These are phyloP conservation scores for Syngnathoides biaculeatus DNA, from an alignment of 2,113 vertebrate species.

Conservation along the genomic window DNA sequence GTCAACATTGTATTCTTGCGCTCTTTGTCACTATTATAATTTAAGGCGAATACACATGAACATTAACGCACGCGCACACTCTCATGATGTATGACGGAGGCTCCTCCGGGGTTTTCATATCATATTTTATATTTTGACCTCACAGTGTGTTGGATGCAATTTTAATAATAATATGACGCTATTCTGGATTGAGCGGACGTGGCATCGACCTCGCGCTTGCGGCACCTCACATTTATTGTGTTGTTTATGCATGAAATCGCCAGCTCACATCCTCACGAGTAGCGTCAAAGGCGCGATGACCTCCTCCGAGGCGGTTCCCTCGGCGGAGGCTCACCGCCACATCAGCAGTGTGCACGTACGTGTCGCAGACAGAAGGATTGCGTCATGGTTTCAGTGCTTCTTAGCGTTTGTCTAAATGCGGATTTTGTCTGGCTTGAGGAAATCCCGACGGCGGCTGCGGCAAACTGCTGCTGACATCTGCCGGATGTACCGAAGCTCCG, in stretches of 20 bases:
- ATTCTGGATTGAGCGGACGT: too few species aligned
- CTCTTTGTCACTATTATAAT: constrained; percentile 53
- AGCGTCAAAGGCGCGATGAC: constrained; percentile 1
- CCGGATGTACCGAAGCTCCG: constrained; percentile 39
- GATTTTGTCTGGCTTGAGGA: background rate
- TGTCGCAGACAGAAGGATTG: constrained; percentile 14
- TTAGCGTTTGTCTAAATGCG: constrained; percentile 12
- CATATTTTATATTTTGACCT: background rate
- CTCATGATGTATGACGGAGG: constrained; percentile 7
- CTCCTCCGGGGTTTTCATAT: constrained; percentile 15
- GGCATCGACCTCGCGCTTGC: too few species aligned
- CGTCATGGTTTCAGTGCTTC: constrained; percentile 22
- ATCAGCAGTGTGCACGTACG: background rate
- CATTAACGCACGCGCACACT: constrained; percentile 33
- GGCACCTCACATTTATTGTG: constrained; percentile 24
- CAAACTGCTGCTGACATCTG: background rate
- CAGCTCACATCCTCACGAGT: constrained; percentile 12
- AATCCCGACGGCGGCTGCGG: background rate
- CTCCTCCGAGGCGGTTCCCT: constrained; percentile 4
- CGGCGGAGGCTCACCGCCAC: constrained; percentile 3
- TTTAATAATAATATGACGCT: too few species aligned
- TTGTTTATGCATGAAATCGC: background rate
- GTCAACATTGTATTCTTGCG: constrained; percentile 37
- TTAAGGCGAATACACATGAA: constrained; percentile 53
- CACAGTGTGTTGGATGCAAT: constrained; percentile 7